A percentile compares a stretch with the other conserved stretches of the same genome.
phyloP scores from a whole-genome alignment of 2,113 vertebrate species.

The Lathamus discolor region DNA sequence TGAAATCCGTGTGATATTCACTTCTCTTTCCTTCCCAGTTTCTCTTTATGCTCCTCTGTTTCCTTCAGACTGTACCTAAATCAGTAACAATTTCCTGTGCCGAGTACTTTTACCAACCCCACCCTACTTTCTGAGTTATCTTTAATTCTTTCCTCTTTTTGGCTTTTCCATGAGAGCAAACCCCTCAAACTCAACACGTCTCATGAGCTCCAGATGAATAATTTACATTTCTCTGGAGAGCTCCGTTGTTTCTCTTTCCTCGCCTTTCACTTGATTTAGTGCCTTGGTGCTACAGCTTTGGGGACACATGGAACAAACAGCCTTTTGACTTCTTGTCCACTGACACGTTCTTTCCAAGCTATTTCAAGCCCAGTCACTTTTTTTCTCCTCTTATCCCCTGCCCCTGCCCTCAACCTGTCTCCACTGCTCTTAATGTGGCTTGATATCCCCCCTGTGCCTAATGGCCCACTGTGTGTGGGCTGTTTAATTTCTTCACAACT shows the following conservation, averaged over 20 bases:
- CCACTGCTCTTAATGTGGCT: neutral
- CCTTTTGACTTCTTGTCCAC: neutral
- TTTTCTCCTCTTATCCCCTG: neutral
- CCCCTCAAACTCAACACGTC: neutral
- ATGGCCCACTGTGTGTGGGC: neutral
- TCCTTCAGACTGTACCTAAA: neutral
- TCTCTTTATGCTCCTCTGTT: neutral
- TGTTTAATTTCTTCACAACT: neutral
- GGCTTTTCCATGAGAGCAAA: neutral
- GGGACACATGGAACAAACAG: constrained; percentile 29
- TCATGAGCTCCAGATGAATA: neutral
- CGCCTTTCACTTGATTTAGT: constrained; percentile 25
- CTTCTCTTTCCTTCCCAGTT: neutral
- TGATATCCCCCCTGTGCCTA: neutral
- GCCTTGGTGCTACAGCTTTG: constrained; percentile 11
- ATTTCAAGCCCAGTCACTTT: neutral
- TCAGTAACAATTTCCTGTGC: neutral
- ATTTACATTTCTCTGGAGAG: constrained; percentile 37
- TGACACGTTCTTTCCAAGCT: constrained; percentile 44
- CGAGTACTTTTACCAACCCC: neutral
- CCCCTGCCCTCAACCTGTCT: neutral
- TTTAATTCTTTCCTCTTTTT: neutral
- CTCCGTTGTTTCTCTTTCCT: neutral
- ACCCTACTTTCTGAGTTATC: neutral
- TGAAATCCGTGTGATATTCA: neutral